phyloP scores from a whole-genome alignment of 30 jellyfish, hydroid and myxozoan species.

The Sanderia malayensis region DNA sequence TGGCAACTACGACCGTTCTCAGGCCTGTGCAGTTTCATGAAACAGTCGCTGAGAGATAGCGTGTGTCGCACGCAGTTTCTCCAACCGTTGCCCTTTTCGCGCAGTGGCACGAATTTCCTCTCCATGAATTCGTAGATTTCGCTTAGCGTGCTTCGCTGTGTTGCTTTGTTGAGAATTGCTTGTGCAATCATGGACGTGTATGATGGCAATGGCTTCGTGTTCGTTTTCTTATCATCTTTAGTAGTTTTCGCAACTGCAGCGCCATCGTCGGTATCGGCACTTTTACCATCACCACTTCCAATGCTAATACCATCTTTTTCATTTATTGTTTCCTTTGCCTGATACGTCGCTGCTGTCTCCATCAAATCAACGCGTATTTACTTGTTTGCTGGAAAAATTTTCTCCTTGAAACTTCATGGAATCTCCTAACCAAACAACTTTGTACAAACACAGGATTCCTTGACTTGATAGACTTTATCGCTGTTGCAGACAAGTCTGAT shows the following conservation, averaged over 20 bases:
- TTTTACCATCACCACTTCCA: too few species aligned
- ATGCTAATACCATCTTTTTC: not conserved
- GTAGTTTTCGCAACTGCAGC: conserved; percentile 5
- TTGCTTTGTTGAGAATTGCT: conserved; percentile 67
- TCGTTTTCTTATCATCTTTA: not conserved
- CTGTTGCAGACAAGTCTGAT: too few species aligned
- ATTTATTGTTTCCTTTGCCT: conserved; percentile 4
- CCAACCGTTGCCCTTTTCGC: conserved; percentile 81
- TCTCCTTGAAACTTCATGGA: too few species aligned
- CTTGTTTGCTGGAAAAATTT: not conserved
- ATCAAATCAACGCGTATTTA: not conserved
- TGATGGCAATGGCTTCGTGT: conserved; percentile 50
- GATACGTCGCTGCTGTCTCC: not conserved
- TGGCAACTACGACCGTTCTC: conserved; percentile 88
- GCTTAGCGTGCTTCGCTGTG: conserved; percentile 55
- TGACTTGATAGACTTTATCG: too few species aligned
- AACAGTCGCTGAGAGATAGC: conserved; percentile 76
- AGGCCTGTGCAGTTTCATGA: conserved; percentile 82
- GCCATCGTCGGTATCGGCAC: conserved; percentile 18
- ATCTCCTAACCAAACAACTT: too few species aligned
- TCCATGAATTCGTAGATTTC: conserved; percentile 84
- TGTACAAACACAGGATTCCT: too few species aligned
- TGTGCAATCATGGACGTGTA: conserved; percentile 90
- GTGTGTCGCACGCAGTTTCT: conserved; percentile 88
- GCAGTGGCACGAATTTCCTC: conserved; percentile 58